Conservation (phyloP, 2,113 vertebrate genomes). For the human (Homo sapiens) region GRCh38 chr6:138433501-138434000, state of each 20-base stretch:
- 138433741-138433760: neutral
- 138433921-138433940: neutral
- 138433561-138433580: slow-evolving; percentile 90
- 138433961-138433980: neutral
- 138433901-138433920: neutral
- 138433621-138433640: slow-evolving; percentile 92
- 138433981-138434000: neutral
- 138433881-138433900: slow-evolving; percentile 53
- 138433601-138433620: slow-evolving; percentile 89
- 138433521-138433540: slow-evolving; percentile 95
- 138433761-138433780: neutral
- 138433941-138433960: neutral
- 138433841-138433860: slow-evolving; percentile 59
- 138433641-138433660: slow-evolving; percentile 90
- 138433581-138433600: slow-evolving; percentile 83
- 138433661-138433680: slow-evolving; percentile 86
- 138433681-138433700: slow-evolving; percentile 81
- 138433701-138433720: slow-evolving; percentile 71
- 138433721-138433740: neutral
- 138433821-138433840: neutral
- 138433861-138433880: slow-evolving; percentile 28
- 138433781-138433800: slow-evolving; percentile 19
- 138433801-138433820: neutral
- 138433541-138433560: slow-evolving; percentile 96
- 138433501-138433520: slow-evolving; percentile 95